phyloP scores from a whole-genome alignment of 2,888 invertebrate genomes.

The Minunthozetes semirufus region DNA sequence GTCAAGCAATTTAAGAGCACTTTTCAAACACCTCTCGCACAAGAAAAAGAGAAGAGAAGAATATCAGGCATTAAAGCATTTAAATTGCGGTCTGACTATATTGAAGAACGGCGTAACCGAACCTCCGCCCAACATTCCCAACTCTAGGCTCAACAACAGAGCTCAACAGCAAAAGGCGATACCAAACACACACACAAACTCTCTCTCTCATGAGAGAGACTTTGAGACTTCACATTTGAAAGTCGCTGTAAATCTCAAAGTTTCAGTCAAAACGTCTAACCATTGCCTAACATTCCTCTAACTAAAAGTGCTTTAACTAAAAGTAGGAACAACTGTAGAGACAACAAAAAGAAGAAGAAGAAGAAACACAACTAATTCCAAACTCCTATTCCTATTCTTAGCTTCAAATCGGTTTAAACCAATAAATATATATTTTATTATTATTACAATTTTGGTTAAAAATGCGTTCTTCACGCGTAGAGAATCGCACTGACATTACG shows the following conservation, averaged over 20 bases:
- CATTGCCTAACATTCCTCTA: constrained; percentile 15
- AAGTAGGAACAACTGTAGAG: not conserved
- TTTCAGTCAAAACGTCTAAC: not conserved
- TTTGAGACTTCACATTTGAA: not conserved
- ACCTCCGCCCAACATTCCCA: constrained; percentile 26
- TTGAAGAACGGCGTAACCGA: constrained; percentile 24
- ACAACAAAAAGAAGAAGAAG: not conserved
- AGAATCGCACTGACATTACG: not conserved
- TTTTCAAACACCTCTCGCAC: constrained; percentile 7
- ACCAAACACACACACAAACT: not conserved
- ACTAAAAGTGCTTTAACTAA: not conserved
- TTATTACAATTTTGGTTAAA: constrained; percentile 1
- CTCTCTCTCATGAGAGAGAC: not conserved
- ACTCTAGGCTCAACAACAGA: not conserved
- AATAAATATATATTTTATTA: constrained; percentile 9
- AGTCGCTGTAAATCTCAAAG: not conserved
- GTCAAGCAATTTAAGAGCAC: constrained; percentile 16
- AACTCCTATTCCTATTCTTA: not conserved
- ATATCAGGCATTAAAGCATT: constrained; percentile 15
- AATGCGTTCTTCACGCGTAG: constrained; percentile 13
- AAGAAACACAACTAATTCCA: not conserved
- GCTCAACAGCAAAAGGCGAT: not conserved
- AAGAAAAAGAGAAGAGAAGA: not conserved
- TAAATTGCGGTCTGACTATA: constrained; percentile 16
- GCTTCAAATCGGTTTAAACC: not conserved